phyloP scores from a whole-genome alignment of 2,888 invertebrate genomes.

The Ganaspis brasiliensis region DNA sequence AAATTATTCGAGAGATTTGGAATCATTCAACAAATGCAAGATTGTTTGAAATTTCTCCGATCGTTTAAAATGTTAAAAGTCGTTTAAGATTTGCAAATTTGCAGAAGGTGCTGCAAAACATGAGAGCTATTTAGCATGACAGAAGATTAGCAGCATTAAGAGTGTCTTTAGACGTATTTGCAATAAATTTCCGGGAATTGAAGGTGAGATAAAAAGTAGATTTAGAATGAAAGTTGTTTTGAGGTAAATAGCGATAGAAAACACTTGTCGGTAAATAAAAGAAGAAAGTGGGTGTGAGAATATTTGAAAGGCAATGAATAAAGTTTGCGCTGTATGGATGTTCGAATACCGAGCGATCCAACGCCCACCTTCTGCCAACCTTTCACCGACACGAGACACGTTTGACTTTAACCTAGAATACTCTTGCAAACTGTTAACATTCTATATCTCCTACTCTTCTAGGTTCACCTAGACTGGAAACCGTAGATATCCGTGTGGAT shows the following conservation, averaged over 20 bases:
- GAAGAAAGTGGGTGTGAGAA: constrained; percentile 41
- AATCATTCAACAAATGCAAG: too few species aligned
- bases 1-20: too few species aligned
- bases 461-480: constrained; percentile 42
- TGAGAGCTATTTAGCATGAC: background rate
- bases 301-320: constrained; percentile 32
- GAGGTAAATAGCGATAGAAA: constrained; percentile 12
- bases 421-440: constrained; percentile 53
- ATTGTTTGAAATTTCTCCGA: too few species aligned
- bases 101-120: background rate
- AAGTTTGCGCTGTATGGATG: constrained; percentile 43
- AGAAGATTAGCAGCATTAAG: too few species aligned
- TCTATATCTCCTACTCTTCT: constrained; percentile 53
- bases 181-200: constrained; percentile 9
- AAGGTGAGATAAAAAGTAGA: constrained; percentile 32
- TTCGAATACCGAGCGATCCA: constrained; percentile 50
- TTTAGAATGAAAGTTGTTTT: constrained; percentile 15
- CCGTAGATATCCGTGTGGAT: constrained; percentile 45
- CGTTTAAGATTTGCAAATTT: too few species aligned
- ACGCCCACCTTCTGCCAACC: constrained; percentile 59
- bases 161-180: background rate
- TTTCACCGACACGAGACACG: constrained; percentile 31
- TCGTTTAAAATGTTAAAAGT: too few species aligned
- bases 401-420: constrained; percentile 60
- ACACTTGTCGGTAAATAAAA: constrained; percentile 30